These are phyloP conservation scores for Etheostoma cragini DNA, from an alignment of 2,113 vertebrate genomes.

Conservation along the genomic window DNA sequence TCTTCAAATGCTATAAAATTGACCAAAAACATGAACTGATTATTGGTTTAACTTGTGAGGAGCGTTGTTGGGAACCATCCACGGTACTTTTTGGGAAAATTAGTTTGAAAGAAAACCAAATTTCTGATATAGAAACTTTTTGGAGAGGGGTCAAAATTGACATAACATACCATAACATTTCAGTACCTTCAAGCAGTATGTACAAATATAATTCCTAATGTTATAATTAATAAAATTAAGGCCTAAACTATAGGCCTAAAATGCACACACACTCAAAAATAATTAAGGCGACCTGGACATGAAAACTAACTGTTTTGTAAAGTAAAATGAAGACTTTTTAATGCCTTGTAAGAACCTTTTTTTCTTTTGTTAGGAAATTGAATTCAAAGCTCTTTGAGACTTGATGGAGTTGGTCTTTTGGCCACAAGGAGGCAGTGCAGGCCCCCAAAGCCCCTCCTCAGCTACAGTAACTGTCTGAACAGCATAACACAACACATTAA, in stretches of 20 bases:
- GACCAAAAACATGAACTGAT: too few relatives aligned
- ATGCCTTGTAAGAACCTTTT: not conserved
- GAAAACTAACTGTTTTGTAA: not conserved
- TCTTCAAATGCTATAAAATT: too few relatives aligned
- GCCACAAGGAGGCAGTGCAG: conserved; percentile 56
- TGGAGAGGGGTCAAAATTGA: too few relatives aligned
- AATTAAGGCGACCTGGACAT: too few relatives aligned
- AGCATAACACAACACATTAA: conserved; percentile 44
- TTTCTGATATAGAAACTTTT: too few relatives aligned
- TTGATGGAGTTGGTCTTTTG: not conserved
- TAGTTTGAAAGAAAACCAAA: too few relatives aligned
- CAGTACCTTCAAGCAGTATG: not conserved
- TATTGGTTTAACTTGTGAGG: too few relatives aligned
- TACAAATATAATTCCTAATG: not conserved
- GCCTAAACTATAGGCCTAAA: too few relatives aligned
- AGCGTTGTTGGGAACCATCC: too few relatives aligned
- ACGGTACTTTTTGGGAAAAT: too few relatives aligned
- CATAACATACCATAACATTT: too few relatives aligned
- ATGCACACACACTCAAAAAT: too few relatives aligned
- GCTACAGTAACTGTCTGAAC: conserved; percentile 19
- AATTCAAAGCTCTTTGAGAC: not conserved
- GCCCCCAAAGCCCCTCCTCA: not conserved
- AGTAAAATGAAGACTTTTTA: not conserved
- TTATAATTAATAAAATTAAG: not conserved
- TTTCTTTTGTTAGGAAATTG: not conserved